Evolutionary conservation across 2,797 vertebrate species (phyloP).

Genomic region (Anas bernieri): DNA sequence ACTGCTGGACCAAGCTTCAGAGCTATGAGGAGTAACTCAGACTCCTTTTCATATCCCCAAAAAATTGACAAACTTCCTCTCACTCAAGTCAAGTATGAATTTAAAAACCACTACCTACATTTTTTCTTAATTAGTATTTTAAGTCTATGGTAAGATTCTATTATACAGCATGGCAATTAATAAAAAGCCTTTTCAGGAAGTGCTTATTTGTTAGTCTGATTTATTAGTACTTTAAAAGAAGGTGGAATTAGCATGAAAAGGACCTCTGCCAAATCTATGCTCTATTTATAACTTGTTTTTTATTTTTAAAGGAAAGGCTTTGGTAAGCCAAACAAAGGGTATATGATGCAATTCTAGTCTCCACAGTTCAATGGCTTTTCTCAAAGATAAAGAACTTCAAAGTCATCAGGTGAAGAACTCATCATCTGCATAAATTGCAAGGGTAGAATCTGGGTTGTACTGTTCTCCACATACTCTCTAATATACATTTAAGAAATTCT

Average conservation of each 20-base stretch:
- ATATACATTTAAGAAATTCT: neutral
- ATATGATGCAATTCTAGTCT: neutral
- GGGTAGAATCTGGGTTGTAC: neutral
- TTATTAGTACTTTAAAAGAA: neutral
- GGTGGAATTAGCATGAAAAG: neutral
- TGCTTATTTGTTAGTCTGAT: conserved; percentile 24
- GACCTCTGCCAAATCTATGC: conserved; percentile 14
- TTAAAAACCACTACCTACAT: conserved; percentile 53
- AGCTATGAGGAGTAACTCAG: conserved; percentile 51
- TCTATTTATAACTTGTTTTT: conserved; percentile 1
- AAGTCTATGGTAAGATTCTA: conserved; percentile 8
- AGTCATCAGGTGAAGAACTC: conserved; percentile 3
- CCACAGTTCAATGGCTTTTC: neutral
- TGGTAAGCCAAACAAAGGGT: conserved; percentile 32
- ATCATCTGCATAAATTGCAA: neutral
- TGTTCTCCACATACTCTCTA: neutral
- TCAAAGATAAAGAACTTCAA: neutral
- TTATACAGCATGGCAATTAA: conserved; percentile 10
- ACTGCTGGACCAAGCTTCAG: conserved; percentile 66
- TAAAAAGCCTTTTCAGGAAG: conserved; percentile 41
- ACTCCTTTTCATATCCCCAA: conserved; percentile 69
- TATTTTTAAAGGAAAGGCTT: conserved; percentile 25
- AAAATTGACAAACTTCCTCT: conserved; percentile 52
- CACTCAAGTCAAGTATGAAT: conserved; percentile 65
- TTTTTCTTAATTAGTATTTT: conserved; percentile 47